These are phyloP conservation scores for Agriopis leucophaearia DNA, from an alignment of 2,888 invertebrate genomes.

Conservation along the genomic window DNA sequence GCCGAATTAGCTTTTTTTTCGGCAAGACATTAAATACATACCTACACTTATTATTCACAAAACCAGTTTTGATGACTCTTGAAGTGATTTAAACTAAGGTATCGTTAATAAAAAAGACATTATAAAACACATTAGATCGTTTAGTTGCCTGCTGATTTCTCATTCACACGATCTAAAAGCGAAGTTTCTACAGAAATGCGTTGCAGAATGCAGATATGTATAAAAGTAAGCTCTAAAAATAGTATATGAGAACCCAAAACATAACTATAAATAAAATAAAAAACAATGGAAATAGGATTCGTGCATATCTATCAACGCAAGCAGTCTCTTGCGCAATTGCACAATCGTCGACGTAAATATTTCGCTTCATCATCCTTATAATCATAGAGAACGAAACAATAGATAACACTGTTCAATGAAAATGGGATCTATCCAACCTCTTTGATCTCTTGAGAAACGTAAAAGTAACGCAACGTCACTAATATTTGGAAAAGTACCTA, in stretches of 20 bases:
- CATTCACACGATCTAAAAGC: background rate
- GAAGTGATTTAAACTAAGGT: no score
- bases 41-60: background rate
- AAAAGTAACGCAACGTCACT: background rate
- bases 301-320: conserved; percentile 27
- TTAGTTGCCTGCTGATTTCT: background rate
- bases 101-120: no score
- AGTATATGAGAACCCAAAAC: conserved; percentile 26
- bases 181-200: background rate
- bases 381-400: background rate
- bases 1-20: background rate
- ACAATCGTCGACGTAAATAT: conserved; percentile 6
- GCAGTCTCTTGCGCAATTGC: background rate
- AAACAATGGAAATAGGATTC: conserved; percentile 29
- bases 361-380: conserved; percentile 7
- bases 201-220: background rate
- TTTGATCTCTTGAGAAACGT: background rate
- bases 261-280: conserved; percentile 34
- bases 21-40: conserved; percentile 17
- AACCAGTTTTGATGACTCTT: background rate
- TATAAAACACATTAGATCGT: no score
- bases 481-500: no score
- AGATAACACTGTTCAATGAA: background rate
- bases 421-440: background rate
- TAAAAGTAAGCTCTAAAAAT: conserved; percentile 1